Evolutionary conservation across 64 coral and sea anemone species (phyloP).

Genomic region (Astreopora myriophthalma): DNA sequence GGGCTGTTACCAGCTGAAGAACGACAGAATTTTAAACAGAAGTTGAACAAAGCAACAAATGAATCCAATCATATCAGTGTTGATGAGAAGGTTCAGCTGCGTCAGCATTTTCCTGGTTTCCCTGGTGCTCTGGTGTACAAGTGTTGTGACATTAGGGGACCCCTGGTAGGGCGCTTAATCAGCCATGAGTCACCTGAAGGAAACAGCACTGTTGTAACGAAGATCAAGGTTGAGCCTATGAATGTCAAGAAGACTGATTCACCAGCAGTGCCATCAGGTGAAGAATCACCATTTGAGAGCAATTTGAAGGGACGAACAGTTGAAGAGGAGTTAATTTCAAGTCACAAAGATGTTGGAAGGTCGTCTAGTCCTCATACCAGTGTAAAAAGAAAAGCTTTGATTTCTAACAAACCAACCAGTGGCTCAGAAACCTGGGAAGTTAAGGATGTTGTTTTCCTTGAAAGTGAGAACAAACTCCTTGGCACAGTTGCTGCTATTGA

Average conservation of each 20-base stretch:
- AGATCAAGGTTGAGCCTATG: slow-evolving; percentile 77
- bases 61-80: slow-evolving; percentile 68
- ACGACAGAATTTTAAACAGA: slow-evolving; percentile 88
- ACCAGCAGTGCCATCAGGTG: not conserved
- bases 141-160: slow-evolving; percentile 72
- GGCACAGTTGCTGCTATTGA: slow-evolving; percentile 91
- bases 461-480: slow-evolving; percentile 91
- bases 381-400: slow-evolving; percentile 36
- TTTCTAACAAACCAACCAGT: slow-evolving; percentile 9
- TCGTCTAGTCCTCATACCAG: slow-evolving; percentile 49
- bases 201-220: slow-evolving; percentile 39
- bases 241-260: not conserved
- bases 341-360: not conserved
- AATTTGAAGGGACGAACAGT: not conserved
- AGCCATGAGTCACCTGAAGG: slow-evolving; percentile 87
- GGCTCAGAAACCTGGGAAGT: slow-evolving; percentile 84
- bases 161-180: slow-evolving; percentile 72
- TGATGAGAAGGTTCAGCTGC: slow-evolving; percentile 79
- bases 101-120: slow-evolving; percentile 88
- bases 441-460: slow-evolving; percentile 84
- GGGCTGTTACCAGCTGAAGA: slow-evolving; percentile 91
- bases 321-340: slow-evolving; percentile 25
- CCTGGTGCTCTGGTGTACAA: slow-evolving; percentile 89
- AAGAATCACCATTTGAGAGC: not conserved
- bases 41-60: slow-evolving; percentile 80